Base-by-base conservation (phyloP, 2,888 invertebrate species). In the Oscheius sp. region DNA sequence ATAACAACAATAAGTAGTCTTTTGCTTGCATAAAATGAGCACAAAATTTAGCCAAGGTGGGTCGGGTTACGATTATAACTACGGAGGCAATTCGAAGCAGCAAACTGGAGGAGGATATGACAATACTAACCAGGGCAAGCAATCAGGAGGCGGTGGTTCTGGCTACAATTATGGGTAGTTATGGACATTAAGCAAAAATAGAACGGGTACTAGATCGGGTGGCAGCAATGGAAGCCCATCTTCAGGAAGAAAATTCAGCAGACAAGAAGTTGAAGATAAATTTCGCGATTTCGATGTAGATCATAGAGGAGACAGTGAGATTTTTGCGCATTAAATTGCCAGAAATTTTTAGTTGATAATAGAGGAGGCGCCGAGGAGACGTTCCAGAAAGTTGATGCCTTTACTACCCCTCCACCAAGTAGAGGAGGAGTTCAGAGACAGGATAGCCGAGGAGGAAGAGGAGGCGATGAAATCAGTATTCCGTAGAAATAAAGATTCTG, bases 261-360 rank as follows among this genome's bases (percentile, higher is more conserved):
- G 37, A n/a, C 31, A 66, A 45, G 55, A 66, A 17, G 23, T 66
- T 37, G 66, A 66, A 29, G 66, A 66, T 17, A 25, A 20, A 5
- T 66, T 66, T 46, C 25, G 57, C 12, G 46, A 66, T 25, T 55
- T 39, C 4, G 55, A 66, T 34, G 55, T 66, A 0, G 66, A 66
- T 37, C 53, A 55, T 10, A 39, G 31, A n/a, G 46, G 31, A 12
- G 57, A 42, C 25, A 25, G 34, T 52, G 31, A 4, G 23, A 34
- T 29, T n/a, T 25, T 45, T 45, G 15, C 17, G 12, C 12, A 23
- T 12, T n/a, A 1, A 37, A 57, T 20, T 1, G 12, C 4, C n/a
- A n/a, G n/a, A n/a, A n/a, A n/a, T 25, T 3, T 29, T n/a, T 15
- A 61, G 61, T 12, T 45, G 10, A 45, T 27, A 31, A 15, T 55